Evolutionary conservation across 2,113 vertebrate genomes (phyloP), one percentile per base, ranked within the genome.

Genomic region (Astur gentilis): DNA sequence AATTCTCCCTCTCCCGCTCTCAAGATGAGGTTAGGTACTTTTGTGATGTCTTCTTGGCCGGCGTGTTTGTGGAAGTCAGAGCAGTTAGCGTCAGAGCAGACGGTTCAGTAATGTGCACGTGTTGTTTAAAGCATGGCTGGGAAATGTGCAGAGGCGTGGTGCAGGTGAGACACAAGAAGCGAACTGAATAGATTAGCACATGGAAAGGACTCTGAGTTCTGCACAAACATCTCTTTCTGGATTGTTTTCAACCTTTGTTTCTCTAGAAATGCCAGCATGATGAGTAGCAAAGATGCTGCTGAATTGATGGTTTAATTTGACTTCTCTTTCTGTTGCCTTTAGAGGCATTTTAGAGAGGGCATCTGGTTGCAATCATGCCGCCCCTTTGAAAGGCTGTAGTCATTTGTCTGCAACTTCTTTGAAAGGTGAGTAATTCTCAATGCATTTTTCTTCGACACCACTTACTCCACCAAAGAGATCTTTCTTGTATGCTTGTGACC

Each of bases 341-440:
- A 60, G 80, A 84, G 65, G 62, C 16, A 7, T 94, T 94, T 82
- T 32, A n/a, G n/a, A 57, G 91, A 44, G 76, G 60, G 65, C 44
- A n/a, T 13, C 21, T 1, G 1, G 27, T 21, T 88, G 60, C 45
- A 66, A 13, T 70, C 52, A 19, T 4, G 27, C 83, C 27, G 1
- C 81, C 80, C 60, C 87, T 76, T 75, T 4, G 5, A 96, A 97
- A 95, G 93, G 91, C 77, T 20, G 9, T 12, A 9, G 73, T 89
- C 83, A 69, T 97, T 94, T 94, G 73, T 96, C 91, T 95, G 61
- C 89, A 83, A 14, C 73, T 92, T 10, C 65, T 84, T 5, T 84
- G 86, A 92, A 94, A 96, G 77, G 83, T 97, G 92, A 87, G 76
- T 36, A 95, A 95, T 92, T 91, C 70, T 94, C 70, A 76, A 0